Evolutionary conservation across 2,888 invertebrate genomes (phyloP).

Genomic region (Choreutis nemorana): DNA sequence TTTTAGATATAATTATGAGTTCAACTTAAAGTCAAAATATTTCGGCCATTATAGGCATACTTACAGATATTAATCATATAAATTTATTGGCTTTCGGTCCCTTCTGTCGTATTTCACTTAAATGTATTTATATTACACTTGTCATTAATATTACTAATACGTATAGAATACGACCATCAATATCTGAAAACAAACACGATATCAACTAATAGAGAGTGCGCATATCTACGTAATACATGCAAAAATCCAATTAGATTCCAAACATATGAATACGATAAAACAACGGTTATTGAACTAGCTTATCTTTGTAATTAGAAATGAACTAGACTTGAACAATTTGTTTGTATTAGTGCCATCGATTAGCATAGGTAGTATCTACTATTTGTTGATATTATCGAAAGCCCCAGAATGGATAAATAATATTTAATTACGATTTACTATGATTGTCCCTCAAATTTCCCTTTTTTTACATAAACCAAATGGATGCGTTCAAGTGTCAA

Average conservation of each 20-base stretch:
- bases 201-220: constrained; percentile 60
- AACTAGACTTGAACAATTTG: constrained; percentile 62
- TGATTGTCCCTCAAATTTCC: too few relatives aligned
- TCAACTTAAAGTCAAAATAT: neutral
- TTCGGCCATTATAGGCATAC: neutral
- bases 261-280: constrained; percentile 62
- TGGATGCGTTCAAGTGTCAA: too few relatives aligned
- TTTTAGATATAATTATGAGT: neutral
- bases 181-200: constrained; percentile 61
- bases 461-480: too few relatives aligned
- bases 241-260: constrained; percentile 65
- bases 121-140: constrained; percentile 11
- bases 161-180: constrained; percentile 52
- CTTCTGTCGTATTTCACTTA: neutral
- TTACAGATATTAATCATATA: neutral
- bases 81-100: neutral
- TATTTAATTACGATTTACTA: too few relatives aligned
- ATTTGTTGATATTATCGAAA: too few relatives aligned
- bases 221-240: constrained; percentile 64
- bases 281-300: constrained; percentile 58
- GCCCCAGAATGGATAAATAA: too few relatives aligned
- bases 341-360: too few relatives aligned
- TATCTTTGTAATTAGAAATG: constrained; percentile 64
- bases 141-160: constrained; percentile 14
- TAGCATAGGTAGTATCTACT: too few relatives aligned